These are phyloP conservation scores for Idaea dimidiata DNA, from an alignment of 2,888 invertebrate species.

Conservation along the genomic window DNA sequence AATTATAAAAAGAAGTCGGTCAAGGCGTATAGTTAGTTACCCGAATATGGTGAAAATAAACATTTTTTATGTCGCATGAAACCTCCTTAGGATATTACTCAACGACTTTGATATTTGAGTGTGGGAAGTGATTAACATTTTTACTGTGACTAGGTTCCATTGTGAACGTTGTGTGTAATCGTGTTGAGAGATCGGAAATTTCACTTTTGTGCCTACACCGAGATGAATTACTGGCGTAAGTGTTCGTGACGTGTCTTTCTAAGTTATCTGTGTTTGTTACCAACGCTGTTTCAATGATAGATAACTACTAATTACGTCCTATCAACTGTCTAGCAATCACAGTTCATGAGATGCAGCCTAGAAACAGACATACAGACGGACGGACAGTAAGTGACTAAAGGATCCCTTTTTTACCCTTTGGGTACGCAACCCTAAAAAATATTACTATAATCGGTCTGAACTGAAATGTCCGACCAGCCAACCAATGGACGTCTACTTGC, in stretches of 20 bases:
- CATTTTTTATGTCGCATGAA: constrained; percentile 43
- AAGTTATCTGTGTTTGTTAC: background rate
- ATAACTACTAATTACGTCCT: no score
- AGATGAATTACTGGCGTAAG: constrained; percentile 38
- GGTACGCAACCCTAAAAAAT: no score
- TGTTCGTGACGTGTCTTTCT: constrained; percentile 3
- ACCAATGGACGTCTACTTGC: no score
- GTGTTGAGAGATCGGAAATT: constrained; percentile 62
- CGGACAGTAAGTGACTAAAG: no score
- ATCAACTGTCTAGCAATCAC: no score
- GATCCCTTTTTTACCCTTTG: no score
- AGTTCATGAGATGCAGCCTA: no score
- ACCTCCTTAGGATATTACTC: constrained; percentile 47
- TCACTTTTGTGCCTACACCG: constrained; percentile 59
- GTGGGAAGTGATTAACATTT: constrained; percentile 61
- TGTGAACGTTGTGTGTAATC: constrained; percentile 59
- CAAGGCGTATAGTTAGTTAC: constrained; percentile 52
- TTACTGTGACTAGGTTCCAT: constrained; percentile 37
- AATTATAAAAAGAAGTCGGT: constrained; percentile 53
- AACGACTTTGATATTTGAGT: constrained; percentile 46
- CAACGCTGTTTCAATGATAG: background rate
- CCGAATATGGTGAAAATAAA: constrained; percentile 55
- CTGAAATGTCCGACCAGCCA: no score
- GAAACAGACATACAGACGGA: no score
- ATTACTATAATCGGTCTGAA: no score